phyloP scores from a whole-genome alignment of 2,113 vertebrate genomes.

The Leptobrachium ailaonicum region DNA sequence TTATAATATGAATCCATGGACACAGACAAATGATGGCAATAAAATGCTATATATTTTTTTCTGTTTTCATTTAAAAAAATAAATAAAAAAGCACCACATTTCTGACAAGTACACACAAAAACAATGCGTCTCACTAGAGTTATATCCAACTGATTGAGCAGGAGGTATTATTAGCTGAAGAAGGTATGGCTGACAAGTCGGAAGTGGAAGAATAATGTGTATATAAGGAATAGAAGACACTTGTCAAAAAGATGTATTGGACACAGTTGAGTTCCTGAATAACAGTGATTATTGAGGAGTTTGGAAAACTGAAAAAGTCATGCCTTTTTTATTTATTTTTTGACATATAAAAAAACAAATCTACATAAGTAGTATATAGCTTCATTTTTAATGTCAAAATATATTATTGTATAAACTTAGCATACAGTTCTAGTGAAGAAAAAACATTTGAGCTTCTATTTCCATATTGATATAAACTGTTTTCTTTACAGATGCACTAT shows the following conservation, averaged over 20 bases:
- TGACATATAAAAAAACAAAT: slow-evolving; percentile 15
- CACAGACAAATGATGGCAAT: too few relatives aligned
- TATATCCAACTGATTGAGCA: slow-evolving; percentile 32
- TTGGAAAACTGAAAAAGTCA: slow-evolving; percentile 23
- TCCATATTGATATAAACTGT: too few relatives aligned
- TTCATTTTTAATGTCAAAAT: background rate
- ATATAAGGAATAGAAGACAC: slow-evolving; percentile 32
- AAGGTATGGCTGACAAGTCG: slow-evolving; percentile 34
- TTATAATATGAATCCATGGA: too few relatives aligned
- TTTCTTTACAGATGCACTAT: too few relatives aligned
- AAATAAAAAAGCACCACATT: background rate
- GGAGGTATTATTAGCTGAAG: slow-evolving; percentile 37
- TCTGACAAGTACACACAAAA: background rate
- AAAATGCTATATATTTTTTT: too few relatives aligned
- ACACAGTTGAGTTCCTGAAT: slow-evolving; percentile 33
- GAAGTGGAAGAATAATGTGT: slow-evolving; percentile 39
- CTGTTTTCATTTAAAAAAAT: too few relatives aligned
- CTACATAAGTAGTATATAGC: background rate
- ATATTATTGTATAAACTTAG: background rate
- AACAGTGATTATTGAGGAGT: slow-evolving; percentile 24
- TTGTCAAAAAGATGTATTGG: slow-evolving; percentile 47
- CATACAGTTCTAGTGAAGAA: too few relatives aligned
- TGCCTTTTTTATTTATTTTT: slow-evolving; percentile 9
- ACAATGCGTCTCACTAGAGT: slow-evolving; percentile 24
- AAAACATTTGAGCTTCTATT: too few relatives aligned